These are phyloP conservation scores for Camponotus fellah DNA, from an alignment of 2,888 invertebrate species.

Conservation along the genomic window DNA sequence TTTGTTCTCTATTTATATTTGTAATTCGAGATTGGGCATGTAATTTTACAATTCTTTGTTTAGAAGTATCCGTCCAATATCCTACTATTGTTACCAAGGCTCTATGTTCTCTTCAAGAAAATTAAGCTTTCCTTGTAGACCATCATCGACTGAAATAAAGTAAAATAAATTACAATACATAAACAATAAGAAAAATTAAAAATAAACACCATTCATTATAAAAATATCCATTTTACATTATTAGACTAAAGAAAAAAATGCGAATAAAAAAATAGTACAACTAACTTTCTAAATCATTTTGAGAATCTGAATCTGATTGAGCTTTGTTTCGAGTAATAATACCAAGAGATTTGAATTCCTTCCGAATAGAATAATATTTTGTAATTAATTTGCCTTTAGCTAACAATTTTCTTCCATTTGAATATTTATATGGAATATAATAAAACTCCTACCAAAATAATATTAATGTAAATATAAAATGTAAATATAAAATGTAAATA, in stretches of 20 bases:
- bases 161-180: neutral
- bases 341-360: neutral
- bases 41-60: slow-evolving; percentile 4
- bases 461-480: too few species aligned
- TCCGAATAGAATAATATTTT: slow-evolving; percentile 7
- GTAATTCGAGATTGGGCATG: slow-evolving; percentile 2
- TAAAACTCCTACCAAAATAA: neutral
- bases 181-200: neutral
- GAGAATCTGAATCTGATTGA: neutral
- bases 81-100: neutral
- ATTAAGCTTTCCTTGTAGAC: neutral
- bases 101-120: neutral
- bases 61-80: slow-evolving; percentile 8
- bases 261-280: neutral
- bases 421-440: neutral
- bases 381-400: slow-evolving; percentile 10
- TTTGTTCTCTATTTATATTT: neutral
- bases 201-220: neutral
- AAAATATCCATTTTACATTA: neutral
- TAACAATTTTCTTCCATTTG: neutral
- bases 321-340: neutral
- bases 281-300: neutral
- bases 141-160: slow-evolving; percentile 3
- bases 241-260: neutral
- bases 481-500: too few species aligned